Evolutionary conservation across 2,888 invertebrate genomes (phyloP).

Genomic region (Plagodis pulveraria): DNA sequence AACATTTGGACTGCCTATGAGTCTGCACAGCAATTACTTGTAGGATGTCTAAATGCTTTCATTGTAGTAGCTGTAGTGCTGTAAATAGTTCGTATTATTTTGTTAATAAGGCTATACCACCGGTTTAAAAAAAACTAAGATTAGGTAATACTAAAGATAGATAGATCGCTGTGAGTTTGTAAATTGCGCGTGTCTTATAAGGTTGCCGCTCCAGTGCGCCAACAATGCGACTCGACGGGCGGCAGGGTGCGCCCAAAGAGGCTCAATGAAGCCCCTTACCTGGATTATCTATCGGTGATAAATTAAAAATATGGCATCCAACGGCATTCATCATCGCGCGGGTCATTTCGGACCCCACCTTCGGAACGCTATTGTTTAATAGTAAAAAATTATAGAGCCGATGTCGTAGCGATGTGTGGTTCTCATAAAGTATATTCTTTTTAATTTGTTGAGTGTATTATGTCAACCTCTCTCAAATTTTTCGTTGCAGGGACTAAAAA

Average conservation of each 20-base stretch:
- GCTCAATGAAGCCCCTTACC: slow-evolving; percentile 79
- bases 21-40: too few relatives aligned
- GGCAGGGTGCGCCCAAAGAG: slow-evolving; percentile 55
- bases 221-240: slow-evolving; percentile 68
- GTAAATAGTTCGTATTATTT: slow-evolving; percentile 65
- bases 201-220: slow-evolving; percentile 44
- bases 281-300: slow-evolving; percentile 80
- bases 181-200: slow-evolving; percentile 32
- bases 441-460: slow-evolving; percentile 11
- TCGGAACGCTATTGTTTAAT: slow-evolving; percentile 51
- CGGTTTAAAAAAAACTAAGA: slow-evolving; percentile 63
- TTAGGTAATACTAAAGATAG: slow-evolving; percentile 37
- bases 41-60: too few relatives aligned
- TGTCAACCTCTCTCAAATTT: slow-evolving; percentile 7
- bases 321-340: slow-evolving; percentile 78
- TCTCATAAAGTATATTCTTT: slow-evolving; percentile 21
- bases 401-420: slow-evolving; percentile 23
- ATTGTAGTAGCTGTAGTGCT: slow-evolving; percentile 59
- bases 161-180: slow-evolving; percentile 18
- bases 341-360: slow-evolving; percentile 56
- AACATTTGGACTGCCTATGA: too few relatives aligned
- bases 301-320: slow-evolving; percentile 82
- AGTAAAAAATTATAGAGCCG: slow-evolving; percentile 46
- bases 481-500: background rate
- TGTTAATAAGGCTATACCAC: too few relatives aligned